These are phyloP conservation scores for Xylota sylvarum DNA, from an alignment of 2,888 invertebrate species.

Conservation along the genomic window DNA sequence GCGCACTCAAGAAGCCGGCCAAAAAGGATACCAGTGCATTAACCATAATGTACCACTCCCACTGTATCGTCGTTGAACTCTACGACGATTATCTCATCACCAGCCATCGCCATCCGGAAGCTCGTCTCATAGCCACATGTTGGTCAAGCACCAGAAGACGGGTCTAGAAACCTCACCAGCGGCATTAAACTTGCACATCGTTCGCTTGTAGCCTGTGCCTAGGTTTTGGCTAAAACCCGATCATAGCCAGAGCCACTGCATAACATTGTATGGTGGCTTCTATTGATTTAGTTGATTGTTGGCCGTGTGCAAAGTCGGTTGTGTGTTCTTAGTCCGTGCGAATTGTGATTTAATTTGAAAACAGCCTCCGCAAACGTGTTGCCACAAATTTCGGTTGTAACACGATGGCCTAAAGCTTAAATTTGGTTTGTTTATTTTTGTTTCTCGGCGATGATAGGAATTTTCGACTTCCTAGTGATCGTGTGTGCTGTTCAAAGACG, in stretches of 20 bases:
- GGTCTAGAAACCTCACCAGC: slow-evolving; percentile 40
- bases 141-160: slow-evolving; percentile 48
- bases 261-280: slow-evolving; percentile 54
- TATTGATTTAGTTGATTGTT: slow-evolving; percentile 70
- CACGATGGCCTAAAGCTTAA: slow-evolving; percentile 13
- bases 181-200: slow-evolving; percentile 44
- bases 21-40: slow-evolving; percentile 34
- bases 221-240: slow-evolving; percentile 68
- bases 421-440: not conserved
- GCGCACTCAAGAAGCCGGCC: not conserved
- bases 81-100: slow-evolving; percentile 59
- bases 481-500: slow-evolving; percentile 22
- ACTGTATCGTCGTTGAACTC: slow-evolving; percentile 17
- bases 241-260: slow-evolving; percentile 46
- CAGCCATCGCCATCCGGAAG: slow-evolving; percentile 32
- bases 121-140: slow-evolving; percentile 26
- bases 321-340: slow-evolving; percentile 58
- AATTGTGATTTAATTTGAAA: slow-evolving; percentile 22
- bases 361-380: slow-evolving; percentile 38
- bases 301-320: slow-evolving; percentile 73
- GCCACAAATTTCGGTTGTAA: slow-evolving; percentile 20
- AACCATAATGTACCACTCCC: slow-evolving; percentile 32
- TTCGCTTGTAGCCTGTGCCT: slow-evolving; percentile 35
- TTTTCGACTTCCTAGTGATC: slow-evolving; percentile 10
- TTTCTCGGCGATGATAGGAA: slow-evolving; percentile 2